Evolutionary conservation across 2,888 invertebrate genomes (phyloP).

Genomic region (Tachina lurida): DNA sequence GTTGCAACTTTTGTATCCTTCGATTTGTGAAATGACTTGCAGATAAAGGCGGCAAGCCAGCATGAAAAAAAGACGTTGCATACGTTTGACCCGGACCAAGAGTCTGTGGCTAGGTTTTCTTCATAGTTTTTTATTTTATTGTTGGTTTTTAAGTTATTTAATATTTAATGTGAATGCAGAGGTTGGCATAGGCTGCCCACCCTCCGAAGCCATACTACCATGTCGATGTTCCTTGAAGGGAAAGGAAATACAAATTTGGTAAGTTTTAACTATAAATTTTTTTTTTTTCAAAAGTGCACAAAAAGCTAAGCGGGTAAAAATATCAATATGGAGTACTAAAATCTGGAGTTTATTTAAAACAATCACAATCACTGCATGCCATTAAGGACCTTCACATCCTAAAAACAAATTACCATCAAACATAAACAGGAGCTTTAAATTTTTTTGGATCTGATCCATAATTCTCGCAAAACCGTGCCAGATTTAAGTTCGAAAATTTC

Average conservation of each 20-base stretch:
- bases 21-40: slow-evolving; percentile 38
- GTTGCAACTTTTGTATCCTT: slow-evolving; percentile 18
- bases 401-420: no score
- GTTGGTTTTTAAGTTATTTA: slow-evolving; percentile 63
- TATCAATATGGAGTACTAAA: no score
- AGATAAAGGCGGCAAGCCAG: slow-evolving; percentile 24
- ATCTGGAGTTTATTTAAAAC: no score
- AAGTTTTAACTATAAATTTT: slow-evolving; percentile 73
- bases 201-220: slow-evolving; percentile 90
- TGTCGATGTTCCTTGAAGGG: slow-evolving; percentile 91
- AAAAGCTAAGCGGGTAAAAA: no score
- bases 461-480: no score
- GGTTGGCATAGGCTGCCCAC: slow-evolving; percentile 85
- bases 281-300: neutral
- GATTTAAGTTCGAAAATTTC: no score
- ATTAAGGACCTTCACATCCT: no score
- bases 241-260: slow-evolving; percentile 94
- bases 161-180: slow-evolving; percentile 70
- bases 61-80: slow-evolving; percentile 61
- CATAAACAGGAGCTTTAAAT: no score
- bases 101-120: slow-evolving; percentile 60
- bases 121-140: slow-evolving; percentile 60
- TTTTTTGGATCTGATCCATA: no score
- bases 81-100: slow-evolving; percentile 55
- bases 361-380: no score